These are phyloP conservation scores for Lindbergichthys nudifrons DNA, from an alignment of 2,797 vertebrate genomes.

Conservation along the genomic window DNA sequence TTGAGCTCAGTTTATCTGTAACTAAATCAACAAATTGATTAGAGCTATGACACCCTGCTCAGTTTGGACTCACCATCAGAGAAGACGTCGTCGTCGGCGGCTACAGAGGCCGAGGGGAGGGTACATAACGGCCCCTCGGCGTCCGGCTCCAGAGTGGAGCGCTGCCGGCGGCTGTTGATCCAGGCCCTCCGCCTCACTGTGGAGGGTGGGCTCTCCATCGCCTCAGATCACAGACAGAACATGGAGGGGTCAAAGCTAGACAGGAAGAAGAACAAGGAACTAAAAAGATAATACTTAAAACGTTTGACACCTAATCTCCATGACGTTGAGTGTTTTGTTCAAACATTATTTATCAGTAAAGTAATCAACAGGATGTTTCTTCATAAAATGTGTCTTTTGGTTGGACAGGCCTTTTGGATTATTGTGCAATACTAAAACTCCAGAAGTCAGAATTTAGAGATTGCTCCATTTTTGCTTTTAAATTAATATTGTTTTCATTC, in stretches of 20 bases:
- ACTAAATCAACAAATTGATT: background rate
- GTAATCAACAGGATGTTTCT: background rate
- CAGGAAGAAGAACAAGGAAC: background rate
- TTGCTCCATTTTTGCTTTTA: background rate
- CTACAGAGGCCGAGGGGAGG: conserved; percentile 56
- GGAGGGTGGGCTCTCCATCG: conserved; percentile 83
- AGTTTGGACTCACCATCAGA: conserved; percentile 70
- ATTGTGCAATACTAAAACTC: too few species aligned
- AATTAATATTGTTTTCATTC: background rate
- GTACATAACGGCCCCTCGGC: conserved; percentile 14
- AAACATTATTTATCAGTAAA: background rate
- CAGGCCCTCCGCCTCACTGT: conserved; percentile 86
- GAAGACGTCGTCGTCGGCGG: conserved; percentile 78
- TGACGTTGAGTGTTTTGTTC: background rate
- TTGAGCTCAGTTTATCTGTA: background rate
- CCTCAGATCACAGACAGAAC: conserved; percentile 41
- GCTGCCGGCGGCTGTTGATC: conserved; percentile 84
- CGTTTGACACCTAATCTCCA: background rate
- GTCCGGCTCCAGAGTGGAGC: conserved; percentile 75
- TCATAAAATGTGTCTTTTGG: background rate
- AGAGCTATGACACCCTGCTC: background rate
- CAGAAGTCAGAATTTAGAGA: background rate
- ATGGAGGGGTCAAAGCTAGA: conserved; percentile 7
- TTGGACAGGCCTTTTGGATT: too few species aligned
- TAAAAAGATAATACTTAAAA: background rate